Conservation (phyloP, 2,113 vertebrate genomes). For the Struthio camelus region DNA sequence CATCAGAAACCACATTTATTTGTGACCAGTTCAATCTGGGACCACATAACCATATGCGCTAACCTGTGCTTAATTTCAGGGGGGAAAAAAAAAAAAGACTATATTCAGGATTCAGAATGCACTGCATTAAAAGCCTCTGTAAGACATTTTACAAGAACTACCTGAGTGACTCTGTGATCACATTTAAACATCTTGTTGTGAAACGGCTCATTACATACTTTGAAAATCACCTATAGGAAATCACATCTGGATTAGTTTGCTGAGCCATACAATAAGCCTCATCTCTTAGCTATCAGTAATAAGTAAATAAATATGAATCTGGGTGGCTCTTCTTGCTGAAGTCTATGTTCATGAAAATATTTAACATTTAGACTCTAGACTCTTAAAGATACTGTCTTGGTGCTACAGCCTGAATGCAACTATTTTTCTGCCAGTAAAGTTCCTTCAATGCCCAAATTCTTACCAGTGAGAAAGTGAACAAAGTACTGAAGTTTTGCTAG, state of each 20-base stretch:
- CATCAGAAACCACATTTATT: slow-evolving; percentile 50
- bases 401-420: not conserved
- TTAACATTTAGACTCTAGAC: not conserved
- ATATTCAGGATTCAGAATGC: not conserved
- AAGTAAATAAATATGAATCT: not conserved
- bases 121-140: not conserved
- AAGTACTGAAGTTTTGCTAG: not conserved
- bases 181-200: not conserved
- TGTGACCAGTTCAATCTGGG: slow-evolving; percentile 3
- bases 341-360: not conserved
- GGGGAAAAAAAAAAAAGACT: too few species aligned
- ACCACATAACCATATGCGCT: not conserved
- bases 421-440: not conserved
- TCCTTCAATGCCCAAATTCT: not conserved
- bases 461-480: not conserved
- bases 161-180: not conserved
- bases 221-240: not conserved
- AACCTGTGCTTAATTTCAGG: not conserved
- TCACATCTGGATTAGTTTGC: not conserved
- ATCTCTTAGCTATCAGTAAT: not conserved
- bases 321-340: not conserved
- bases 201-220: not conserved
- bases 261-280: not conserved
- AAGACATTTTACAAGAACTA: not conserved
- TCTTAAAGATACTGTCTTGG: not conserved